Evolutionary conservation across 2,888 invertebrate genomes (phyloP).

Genomic region (Limnephilus rhombicus): DNA sequence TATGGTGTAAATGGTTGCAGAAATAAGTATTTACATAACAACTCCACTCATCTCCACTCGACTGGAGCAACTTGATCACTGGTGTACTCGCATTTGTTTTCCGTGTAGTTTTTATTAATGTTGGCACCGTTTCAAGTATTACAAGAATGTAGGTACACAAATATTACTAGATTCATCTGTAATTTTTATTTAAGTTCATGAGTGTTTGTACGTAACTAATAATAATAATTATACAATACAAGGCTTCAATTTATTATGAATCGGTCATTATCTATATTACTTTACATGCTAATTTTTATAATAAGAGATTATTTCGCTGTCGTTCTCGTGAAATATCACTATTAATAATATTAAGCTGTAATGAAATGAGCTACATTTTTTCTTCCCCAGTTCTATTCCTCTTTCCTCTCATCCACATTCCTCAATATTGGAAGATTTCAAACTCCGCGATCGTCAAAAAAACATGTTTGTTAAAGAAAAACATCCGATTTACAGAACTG

Average conservation of each 20-base stretch:
- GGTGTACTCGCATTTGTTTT: not conserved
- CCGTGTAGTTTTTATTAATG: not conserved
- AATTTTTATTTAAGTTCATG: not conserved
- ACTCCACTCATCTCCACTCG: not conserved
- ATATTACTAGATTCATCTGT: not conserved
- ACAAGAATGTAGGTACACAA: not conserved
- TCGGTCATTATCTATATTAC: not conserved
- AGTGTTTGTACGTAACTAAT: not conserved
- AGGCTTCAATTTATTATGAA: not conserved
- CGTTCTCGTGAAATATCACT: not conserved
- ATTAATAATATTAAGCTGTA: not conserved
- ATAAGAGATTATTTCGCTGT: not conserved
- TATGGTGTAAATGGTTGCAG: not conserved
- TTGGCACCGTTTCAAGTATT: not conserved
- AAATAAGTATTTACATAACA: not conserved
- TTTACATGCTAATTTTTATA: not conserved
- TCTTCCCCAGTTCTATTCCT: not conserved
- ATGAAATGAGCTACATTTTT: not conserved
- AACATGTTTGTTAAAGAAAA: not conserved
- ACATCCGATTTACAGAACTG: no score
- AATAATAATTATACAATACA: not conserved
- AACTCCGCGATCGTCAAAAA: not conserved
- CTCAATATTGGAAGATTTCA: not conserved
- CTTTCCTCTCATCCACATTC: not conserved
- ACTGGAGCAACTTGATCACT: not conserved